Conservation (phyloP, 2,888 invertebrate genomes). For the Lacanobia oleracea region DNA sequence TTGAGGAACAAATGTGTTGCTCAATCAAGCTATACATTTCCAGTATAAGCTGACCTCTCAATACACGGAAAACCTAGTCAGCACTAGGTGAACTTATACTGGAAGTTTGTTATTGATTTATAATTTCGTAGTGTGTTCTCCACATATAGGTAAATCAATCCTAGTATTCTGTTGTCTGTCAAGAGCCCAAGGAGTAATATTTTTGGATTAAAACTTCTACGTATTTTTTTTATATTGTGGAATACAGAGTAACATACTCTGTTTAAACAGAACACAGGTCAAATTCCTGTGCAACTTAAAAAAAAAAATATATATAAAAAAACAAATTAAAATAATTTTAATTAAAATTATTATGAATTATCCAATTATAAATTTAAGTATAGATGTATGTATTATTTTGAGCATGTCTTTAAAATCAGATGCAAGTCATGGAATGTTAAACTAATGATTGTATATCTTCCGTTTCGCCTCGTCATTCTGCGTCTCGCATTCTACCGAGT, state of each 20-base stretch:
- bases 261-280: not conserved
- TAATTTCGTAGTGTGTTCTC: not conserved
- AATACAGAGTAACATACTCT: not conserved
- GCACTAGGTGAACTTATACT: not conserved
- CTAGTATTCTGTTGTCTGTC: not conserved
- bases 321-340: too few species aligned
- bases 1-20: not conserved
- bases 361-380: not conserved
- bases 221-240: not conserved
- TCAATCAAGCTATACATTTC: not conserved
- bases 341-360: not conserved
- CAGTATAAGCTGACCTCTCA: not conserved
- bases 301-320: too few species aligned
- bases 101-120: too few species aligned
- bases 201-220: not conserved
- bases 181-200: not conserved
- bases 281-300: not conserved
- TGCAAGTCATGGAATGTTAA: conserved; percentile 48
- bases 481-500: not conserved
- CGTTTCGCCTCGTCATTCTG: conserved; percentile 27
- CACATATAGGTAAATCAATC: not conserved
- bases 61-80: not conserved
- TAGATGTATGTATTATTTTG: not conserved
- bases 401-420: not conserved
- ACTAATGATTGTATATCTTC: not conserved